A percentile compares a stretch with the other conserved stretches of the same genome.
Conservation (phyloP, 2,113 vertebrate species). For the Oryzias woworae region DNA sequence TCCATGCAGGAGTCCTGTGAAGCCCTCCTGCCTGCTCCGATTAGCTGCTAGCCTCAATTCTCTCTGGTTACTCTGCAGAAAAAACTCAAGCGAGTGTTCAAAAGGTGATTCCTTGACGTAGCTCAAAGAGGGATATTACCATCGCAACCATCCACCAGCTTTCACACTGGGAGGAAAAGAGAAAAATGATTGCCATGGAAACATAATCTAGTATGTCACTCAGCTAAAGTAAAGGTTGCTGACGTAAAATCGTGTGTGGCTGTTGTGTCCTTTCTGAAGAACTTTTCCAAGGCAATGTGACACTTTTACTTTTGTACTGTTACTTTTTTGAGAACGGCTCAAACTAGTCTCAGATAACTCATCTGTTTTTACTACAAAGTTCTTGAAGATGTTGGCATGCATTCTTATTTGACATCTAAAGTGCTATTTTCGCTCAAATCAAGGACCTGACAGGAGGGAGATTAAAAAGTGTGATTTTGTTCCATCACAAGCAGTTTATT, state of each 20-base stretch:
- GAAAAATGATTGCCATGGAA: constrained; percentile 70
- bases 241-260: constrained; percentile 15
- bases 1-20: constrained; percentile 9
- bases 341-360: no score
- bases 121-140: constrained; percentile 43
- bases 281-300: constrained; percentile 4
- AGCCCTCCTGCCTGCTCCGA: not conserved
- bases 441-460: no score
- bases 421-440: no score
- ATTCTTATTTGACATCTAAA: no score
- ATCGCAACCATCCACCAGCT: constrained; percentile 28
- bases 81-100: constrained; percentile 21
- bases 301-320: not conserved
- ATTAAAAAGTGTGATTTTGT: no score
- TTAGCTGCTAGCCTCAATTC: not conserved
- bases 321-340: not conserved
- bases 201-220: constrained; percentile 60
- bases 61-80: constrained; percentile 27
- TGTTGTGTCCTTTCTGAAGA: constrained; percentile 1
- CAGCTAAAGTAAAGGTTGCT: constrained; percentile 17
- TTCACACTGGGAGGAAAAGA: constrained; percentile 37
- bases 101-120: constrained; percentile 33
- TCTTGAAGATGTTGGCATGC: no score
- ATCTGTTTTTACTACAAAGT: no score
- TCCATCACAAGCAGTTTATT: no score